phyloP scores from a whole-genome alignment of 35 echinoderm and acorn worm genomes.

The Amphiura filiformis region DNA sequence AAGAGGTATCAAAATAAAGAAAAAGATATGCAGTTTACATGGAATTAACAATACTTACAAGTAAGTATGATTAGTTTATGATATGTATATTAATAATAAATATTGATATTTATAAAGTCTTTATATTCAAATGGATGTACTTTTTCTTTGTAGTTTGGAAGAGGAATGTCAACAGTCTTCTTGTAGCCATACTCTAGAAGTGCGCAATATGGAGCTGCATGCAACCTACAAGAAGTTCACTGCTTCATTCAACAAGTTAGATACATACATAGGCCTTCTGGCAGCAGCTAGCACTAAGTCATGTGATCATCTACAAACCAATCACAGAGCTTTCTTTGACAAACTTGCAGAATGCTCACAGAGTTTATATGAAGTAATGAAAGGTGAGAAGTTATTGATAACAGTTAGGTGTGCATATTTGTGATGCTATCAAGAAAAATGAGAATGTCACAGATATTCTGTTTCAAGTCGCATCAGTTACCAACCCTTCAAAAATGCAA shows the following conservation, averaged over 20 bases:
- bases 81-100: not conserved
- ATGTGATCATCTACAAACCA: conserved; percentile 66
- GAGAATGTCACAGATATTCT: too few relatives aligned
- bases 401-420: too few relatives aligned
- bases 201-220: conserved; percentile 96
- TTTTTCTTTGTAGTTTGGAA: conserved; percentile 78
- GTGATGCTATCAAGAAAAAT: too few relatives aligned
- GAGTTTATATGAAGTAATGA: conserved; percentile 70
- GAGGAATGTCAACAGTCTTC: conserved; percentile 90
- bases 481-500: too few relatives aligned
- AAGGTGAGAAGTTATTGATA: conserved; percentile 63
- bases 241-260: conserved; percentile 67
- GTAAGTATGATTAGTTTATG: too few relatives aligned
- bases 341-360: conserved; percentile 66
- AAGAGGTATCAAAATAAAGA: too few relatives aligned
- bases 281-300: conserved; percentile 83
- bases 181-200: conserved; percentile 91
- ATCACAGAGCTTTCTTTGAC: conserved; percentile 78
- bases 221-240: conserved; percentile 68
- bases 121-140: too few relatives aligned
- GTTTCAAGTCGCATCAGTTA: too few relatives aligned
- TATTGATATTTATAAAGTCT: not conserved
- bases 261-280: conserved; percentile 75
- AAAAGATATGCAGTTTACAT: too few relatives aligned
- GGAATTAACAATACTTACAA: too few relatives aligned